Percentiles rank a stretch among this genome's conserved stretches.
Conservation (phyloP, 2,113 vertebrate genomes). For the Hippocampus barbouri region DNA sequence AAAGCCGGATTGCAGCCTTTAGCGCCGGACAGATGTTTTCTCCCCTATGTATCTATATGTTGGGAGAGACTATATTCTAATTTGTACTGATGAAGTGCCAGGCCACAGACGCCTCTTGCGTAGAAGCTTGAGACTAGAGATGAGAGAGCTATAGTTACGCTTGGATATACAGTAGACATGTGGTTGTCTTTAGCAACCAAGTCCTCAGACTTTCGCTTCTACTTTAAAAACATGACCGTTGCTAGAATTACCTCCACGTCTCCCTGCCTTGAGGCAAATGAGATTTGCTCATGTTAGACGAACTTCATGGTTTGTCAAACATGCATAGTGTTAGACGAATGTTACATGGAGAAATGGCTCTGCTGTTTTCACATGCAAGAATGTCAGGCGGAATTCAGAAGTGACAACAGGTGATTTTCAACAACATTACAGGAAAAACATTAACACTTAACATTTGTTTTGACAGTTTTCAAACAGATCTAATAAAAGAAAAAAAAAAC, state of each 20-base stretch:
- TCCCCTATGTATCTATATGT: conserved; percentile 47
- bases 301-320: no score
- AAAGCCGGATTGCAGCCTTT: conserved; percentile 41
- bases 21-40: conserved; percentile 42
- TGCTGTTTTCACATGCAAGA: conserved; percentile 24
- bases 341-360: conserved; percentile 18
- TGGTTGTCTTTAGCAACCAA: conserved; percentile 77
- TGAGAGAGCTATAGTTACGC: conserved; percentile 58
- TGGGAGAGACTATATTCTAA: conserved; percentile 66
- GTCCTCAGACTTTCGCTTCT: conserved; percentile 33
- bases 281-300: conserved; percentile 57
- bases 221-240: conserved; percentile 22
- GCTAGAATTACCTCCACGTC: conserved; percentile 40
- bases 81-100: conserved; percentile 73
- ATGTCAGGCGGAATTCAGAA: conserved; percentile 11
- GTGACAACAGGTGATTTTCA: conserved; percentile 38
- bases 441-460: not conserved
- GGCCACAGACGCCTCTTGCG: conserved; percentile 78
- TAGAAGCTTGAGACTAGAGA: conserved; percentile 69
- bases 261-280: conserved; percentile 48
- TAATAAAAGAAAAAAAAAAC: no score
- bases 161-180: conserved; percentile 68
- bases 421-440: not conserved
- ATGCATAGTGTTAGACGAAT: no score
- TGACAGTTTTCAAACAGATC: not conserved